Conservation (phyloP, 1,140 invertebrate genomes). For the Psix sp. region DNA sequence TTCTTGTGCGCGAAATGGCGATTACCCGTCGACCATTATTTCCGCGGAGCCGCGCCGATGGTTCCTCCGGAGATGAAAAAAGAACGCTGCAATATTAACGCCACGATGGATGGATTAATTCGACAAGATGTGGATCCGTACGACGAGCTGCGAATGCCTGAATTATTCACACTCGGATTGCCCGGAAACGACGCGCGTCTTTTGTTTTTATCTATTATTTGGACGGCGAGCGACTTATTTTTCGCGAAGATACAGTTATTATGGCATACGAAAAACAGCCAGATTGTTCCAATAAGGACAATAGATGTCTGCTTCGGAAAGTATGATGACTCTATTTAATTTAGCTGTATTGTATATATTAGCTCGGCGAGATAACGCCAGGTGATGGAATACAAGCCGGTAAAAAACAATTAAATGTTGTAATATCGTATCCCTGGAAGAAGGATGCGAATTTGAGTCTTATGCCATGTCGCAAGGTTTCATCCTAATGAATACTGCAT, state of each 20-base stretch:
- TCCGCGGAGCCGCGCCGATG: constrained; percentile 20
- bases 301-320: constrained; percentile 26
- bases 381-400: no score
- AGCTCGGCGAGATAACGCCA: no score
- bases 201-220: constrained; percentile 52
- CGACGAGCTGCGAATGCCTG: constrained; percentile 38
- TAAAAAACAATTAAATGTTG: no score
- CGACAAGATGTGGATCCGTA: constrained; percentile 46
- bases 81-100: constrained; percentile 50
- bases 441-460: no score
- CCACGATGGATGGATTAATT: constrained; percentile 52
- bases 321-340: no score
- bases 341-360: no score
- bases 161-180: constrained; percentile 50
- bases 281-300: constrained; percentile 20
- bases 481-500: constrained; percentile 38
- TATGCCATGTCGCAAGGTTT: no score
- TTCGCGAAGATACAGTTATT: constrained; percentile 34
- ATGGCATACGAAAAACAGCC: constrained; percentile 19
- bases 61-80: constrained; percentile 40
- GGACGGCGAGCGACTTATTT: constrained; percentile 43
- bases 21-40: constrained; percentile 59
- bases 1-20: constrained; percentile 61
- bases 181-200: constrained; percentile 48
- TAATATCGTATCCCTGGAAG: no score